These are phyloP conservation scores for Nerophis lumbriciformis DNA, from an alignment of 2,113 vertebrate genomes.

Conservation along the genomic window DNA sequence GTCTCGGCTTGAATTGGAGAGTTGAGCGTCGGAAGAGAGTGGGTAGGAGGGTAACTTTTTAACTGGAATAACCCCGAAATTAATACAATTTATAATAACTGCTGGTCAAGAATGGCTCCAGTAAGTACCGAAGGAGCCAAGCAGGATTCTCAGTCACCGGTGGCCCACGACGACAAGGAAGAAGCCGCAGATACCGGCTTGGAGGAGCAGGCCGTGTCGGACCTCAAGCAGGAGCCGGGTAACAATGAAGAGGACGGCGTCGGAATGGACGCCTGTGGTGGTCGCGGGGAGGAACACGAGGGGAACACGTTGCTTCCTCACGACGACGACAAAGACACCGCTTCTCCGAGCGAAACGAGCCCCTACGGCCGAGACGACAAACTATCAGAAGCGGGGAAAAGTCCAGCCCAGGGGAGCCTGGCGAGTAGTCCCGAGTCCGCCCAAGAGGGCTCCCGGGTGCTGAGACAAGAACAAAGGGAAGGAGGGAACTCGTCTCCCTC, in stretches of 20 bases:
- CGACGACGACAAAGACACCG: constrained; percentile 12
- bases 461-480: constrained; percentile 71
- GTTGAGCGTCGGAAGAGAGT: constrained; percentile 29
- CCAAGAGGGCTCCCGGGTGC: constrained; percentile 58
- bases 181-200: constrained; percentile 32
- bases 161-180: constrained; percentile 25
- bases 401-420: constrained; percentile 52
- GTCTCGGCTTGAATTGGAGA: constrained; percentile 33
- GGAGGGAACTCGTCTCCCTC: constrained; percentile 58
- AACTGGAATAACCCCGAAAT: constrained; percentile 6
- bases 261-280: constrained; percentile 50
- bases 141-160: constrained; percentile 29
- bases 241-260: constrained; percentile 47
- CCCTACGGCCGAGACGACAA: constrained; percentile 3
- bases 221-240: constrained; percentile 65
- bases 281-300: constrained; percentile 13
- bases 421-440: constrained; percentile 45
- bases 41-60: constrained; percentile 35
- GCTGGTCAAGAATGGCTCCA: constrained; percentile 53
- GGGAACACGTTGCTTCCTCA: background rate
- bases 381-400: constrained; percentile 40
- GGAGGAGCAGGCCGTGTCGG: constrained; percentile 57
- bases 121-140: constrained; percentile 45
- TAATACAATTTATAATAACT: background rate
- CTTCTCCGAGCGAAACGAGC: background rate